Evolutionary conservation across 2,113 vertebrate genomes (phyloP).

Genomic region (Albula goreensis): DNA sequence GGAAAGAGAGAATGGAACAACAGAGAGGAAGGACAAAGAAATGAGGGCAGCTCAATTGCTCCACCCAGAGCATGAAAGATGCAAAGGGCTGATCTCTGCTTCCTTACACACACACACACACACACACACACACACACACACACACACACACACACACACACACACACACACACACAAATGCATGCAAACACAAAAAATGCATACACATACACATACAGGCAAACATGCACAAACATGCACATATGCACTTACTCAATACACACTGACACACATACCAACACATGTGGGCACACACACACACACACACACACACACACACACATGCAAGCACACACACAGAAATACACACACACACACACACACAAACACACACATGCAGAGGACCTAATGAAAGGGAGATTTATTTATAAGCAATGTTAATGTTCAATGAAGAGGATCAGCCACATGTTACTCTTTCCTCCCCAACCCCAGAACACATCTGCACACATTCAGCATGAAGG

Average conservation of each 20-base stretch:
- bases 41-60: too few relatives aligned
- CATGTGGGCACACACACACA: too few relatives aligned
- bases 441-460: slow-evolving; percentile 30
- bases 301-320: too few relatives aligned
- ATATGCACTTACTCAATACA: too few relatives aligned
- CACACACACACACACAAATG: too few relatives aligned
- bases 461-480: slow-evolving; percentile 24
- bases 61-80: background rate
- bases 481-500: slow-evolving; percentile 18
- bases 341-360: too few relatives aligned
- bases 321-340: too few relatives aligned
- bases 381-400: slow-evolving; percentile 21
- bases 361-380: background rate
- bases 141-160: background rate
- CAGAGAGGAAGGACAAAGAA: background rate
- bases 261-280: too few relatives aligned
- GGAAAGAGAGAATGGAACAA: background rate
- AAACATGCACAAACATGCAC: too few relatives aligned
- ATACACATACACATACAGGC: background rate
- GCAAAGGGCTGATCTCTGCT: background rate
- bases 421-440: slow-evolving; percentile 43
- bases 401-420: slow-evolving; percentile 27
- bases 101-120: background rate
- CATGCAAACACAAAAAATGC: too few relatives aligned
- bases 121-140: background rate